Percentiles rank a stretch among this genome's conserved stretches.
Evolutionary conservation across 2,797 vertebrate genomes (phyloP).

Genomic region (Erpetoichthys calabaricus): DNA sequence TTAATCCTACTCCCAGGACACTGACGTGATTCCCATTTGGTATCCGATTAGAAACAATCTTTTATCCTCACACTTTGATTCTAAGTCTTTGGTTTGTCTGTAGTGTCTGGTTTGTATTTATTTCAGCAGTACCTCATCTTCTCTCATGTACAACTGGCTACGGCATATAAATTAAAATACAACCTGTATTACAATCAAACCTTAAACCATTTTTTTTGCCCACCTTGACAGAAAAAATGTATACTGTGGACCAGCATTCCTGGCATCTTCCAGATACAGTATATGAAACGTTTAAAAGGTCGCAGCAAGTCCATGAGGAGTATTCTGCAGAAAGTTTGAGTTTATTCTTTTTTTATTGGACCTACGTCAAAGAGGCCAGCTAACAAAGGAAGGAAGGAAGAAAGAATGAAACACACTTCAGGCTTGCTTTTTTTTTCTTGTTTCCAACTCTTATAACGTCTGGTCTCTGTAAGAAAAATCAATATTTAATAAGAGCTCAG

Average conservation of each 20-base stretch:
- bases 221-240: too few relatives aligned
- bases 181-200: too few relatives aligned
- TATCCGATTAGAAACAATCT: slow-evolving; percentile 21
- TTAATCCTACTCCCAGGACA: slow-evolving; percentile 28
- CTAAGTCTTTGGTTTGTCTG: slow-evolving; percentile 9
- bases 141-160: background rate
- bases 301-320: background rate
- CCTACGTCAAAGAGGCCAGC: background rate
- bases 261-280: background rate
- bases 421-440: slow-evolving; percentile 32
- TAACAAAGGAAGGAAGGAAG: slow-evolving; percentile 20
- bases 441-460: slow-evolving; percentile 22
- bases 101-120: slow-evolving; percentile 2
- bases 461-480: slow-evolving; percentile 53
- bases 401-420: slow-evolving; percentile 19
- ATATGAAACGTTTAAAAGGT: background rate
- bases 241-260: background rate
- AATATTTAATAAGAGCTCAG: slow-evolving; percentile 43
- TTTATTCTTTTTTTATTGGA: too few relatives aligned
- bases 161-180: too few relatives aligned
- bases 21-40: slow-evolving; percentile 37
- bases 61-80: slow-evolving; percentile 21
- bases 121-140: slow-evolving; percentile 1
- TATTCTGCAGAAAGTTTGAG: background rate
- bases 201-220: too few relatives aligned